phyloP scores from a whole-genome alignment of 1,140 invertebrate genomes.

The Amphibalanus amphitrite region DNA sequence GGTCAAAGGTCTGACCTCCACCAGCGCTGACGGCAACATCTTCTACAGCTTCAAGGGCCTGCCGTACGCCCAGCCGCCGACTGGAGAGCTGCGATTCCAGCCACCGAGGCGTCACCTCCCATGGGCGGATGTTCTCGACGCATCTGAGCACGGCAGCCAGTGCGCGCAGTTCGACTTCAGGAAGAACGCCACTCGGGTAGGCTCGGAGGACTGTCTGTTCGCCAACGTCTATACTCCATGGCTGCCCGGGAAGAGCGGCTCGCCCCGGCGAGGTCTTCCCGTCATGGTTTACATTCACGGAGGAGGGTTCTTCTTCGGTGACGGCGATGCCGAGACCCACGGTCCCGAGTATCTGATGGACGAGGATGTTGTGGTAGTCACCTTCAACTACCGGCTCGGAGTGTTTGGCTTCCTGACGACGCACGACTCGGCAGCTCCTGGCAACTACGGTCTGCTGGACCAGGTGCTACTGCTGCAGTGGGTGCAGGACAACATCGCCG shows the following conservation, averaged over 20 bases:
- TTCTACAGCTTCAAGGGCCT: too few relatives aligned
- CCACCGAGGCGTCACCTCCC: too few relatives aligned
- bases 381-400: conserved; percentile 87
- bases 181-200: conserved; percentile 23
- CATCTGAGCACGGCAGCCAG: too few relatives aligned
- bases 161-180: too few relatives aligned
- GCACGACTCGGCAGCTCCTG: conserved; percentile 53
- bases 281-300: conserved; percentile 39
- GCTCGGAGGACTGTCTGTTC: conserved; percentile 91
- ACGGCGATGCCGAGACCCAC: conserved; percentile 52
- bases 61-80: too few relatives aligned
- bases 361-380: conserved; percentile 78
- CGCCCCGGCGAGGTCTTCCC: conserved; percentile 27
- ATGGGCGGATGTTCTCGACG: too few relatives aligned
- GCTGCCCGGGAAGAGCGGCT: too few relatives aligned
- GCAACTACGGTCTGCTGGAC: conserved; percentile 86
- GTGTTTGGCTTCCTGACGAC: conserved; percentile 90
- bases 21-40: too few relatives aligned
- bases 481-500: conserved; percentile 43
- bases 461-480: conserved; percentile 83
- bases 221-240: conserved; percentile 75
- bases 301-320: conserved; percentile 32
- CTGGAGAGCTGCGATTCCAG: too few relatives aligned
- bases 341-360: conserved; percentile 68
- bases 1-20: too few relatives aligned